Base-by-base conservation (phyloP, 2,888 invertebrate genomes). In the Hydriomena furcata region DNA sequence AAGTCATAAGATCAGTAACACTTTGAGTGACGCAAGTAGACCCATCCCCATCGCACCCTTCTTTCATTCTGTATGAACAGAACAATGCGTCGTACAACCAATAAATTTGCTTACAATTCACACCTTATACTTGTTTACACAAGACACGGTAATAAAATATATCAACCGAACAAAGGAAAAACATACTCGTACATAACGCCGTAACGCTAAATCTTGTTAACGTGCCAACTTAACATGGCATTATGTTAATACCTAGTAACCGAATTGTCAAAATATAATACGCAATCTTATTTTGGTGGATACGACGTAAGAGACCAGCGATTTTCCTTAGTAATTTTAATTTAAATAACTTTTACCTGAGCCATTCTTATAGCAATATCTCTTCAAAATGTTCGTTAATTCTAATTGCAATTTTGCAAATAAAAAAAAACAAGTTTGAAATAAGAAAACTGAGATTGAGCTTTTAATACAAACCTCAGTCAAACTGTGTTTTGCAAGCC, bases 111-210 rank as follows among this genome's bases (percentile, higher is more conserved):
- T 76, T 75, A 83, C 83, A 84, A 85, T 82, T 87, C 82, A 86
- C 87, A 84, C 84, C 82, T 82, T 74, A 79, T 68, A 59, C 77
- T 74, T 91, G 90, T 89, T 90, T 90, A 89, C 87, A 84, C 89
- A 87, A 88, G 87, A 79, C 79, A 82, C 66, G 81, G 79, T 76
- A 62, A 79, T 90, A 87, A 90, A 90, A 87, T 80, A 80, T 77
- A 84, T 85, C 83, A 81, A 56, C 63, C 37, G 62, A 78, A 89
- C 89, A 89, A 90, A 80, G 76, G 81, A 77, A 79, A 82, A 84
- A 86, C 85, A 85, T 49, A 52, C 41, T 41, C 41, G 41, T 31
- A 41, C 41, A 55, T 55, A 78, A 73, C 71, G 61, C 63, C 60
- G 73, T 76, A 76, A 79, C 70, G 71, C 69, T 69, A 67, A 74